Base-by-base conservation (phyloP, 1,140 invertebrate genomes). In the Drosophila lowei region DNA sequence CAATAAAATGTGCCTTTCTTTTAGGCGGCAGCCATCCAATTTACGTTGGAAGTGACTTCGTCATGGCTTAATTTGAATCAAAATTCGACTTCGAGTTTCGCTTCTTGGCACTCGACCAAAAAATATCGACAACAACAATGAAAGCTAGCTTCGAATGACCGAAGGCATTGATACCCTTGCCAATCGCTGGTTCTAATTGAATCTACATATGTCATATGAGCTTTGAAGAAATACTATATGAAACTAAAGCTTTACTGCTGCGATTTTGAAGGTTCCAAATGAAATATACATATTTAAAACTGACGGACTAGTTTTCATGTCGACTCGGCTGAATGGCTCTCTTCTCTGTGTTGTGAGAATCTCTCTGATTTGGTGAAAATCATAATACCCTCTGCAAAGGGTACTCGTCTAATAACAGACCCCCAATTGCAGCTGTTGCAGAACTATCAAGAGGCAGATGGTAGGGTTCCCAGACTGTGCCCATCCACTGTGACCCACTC, bases 401-500 rank as follows among this genome's bases (percentile, higher is more conserved):
- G 30, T 11, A 11, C 9, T 34, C 30, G 0, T 11, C 2, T 11
- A 4, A 34, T 34, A 34, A 11, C 30, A 11, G 0, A 15, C 9
- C 5, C 13, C 3, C 34, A 7, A 44, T 4, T 28, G 5, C 54
- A 28, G 4, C 16, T 6, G 2, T 30, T 8, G 28, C 28, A 8
- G 23, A 30, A 30, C 34, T 8, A 38, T 13, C 11, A 13, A 38
- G 34, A 1, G 34, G 34, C 34, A 38, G 11, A 4, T 38, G 34
- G 11, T 13, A 1, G 34, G 11, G 0, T 13, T 38, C 34, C 34
- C 34, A 38, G 34, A 38, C 34, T 13, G 34, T 30, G 7, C 7
- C 28, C 28, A 8, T 30, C 7, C 28, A 9, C 6, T 30, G 28
- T 13, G 34, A 38, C 46, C 13, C 34, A 90, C 93, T 93, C 93